Evolutionary conservation across 2,113 vertebrate species (phyloP), one percentile per base, ranked within the genome.

Genomic region (Tetraodon nigroviridis): DNA sequence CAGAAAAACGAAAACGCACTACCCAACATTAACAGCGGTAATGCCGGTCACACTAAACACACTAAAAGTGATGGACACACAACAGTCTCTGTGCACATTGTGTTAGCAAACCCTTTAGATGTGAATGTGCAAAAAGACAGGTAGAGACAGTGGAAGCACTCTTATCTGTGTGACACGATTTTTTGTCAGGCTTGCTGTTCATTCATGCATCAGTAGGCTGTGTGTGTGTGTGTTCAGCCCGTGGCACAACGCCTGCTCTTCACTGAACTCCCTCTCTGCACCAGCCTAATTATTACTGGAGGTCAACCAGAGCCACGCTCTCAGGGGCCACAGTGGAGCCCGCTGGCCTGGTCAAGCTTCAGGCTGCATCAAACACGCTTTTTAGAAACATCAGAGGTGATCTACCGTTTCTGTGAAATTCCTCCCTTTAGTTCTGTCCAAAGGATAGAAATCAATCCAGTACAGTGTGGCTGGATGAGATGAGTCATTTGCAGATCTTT

Each of bases 401-500:
- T 19, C 24, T 24, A 50, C 42, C n/a, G 13, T 53, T 46, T 51
- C 54, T 50, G 20, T 27, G 24, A 27, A 27, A 27, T 27, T 27
- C 24, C 24, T 27, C 24, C 24, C 24, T 1, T 27, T 27, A 27
- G 24, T 27, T 53, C 69, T 69, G 60, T 55, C 62, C 58, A 62
- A 64, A 68, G 58, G 51, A 73, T 49, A 67, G 55, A 40, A 49
- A 62, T 55, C 52, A 66, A 78, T 83, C 74, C 67, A 74, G 66
- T 79, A 84, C 81, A 75, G 64, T 58, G 40, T 19, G 29, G 51
- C 52, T 21, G 24, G 57, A 19, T 24, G 0, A 3, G 29, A 24
- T 42, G 55, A 85, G 86, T 87, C 63, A 83, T 83, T 78, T 81
- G 83, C 80, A 60, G 53, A 41, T 68, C 73, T 80, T 79, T 82